A percentile compares a stretch with the other conserved stretches of the same genome.
phyloP scores from a whole-genome alignment of 2,888 invertebrate species.

The Buathra laborator region DNA sequence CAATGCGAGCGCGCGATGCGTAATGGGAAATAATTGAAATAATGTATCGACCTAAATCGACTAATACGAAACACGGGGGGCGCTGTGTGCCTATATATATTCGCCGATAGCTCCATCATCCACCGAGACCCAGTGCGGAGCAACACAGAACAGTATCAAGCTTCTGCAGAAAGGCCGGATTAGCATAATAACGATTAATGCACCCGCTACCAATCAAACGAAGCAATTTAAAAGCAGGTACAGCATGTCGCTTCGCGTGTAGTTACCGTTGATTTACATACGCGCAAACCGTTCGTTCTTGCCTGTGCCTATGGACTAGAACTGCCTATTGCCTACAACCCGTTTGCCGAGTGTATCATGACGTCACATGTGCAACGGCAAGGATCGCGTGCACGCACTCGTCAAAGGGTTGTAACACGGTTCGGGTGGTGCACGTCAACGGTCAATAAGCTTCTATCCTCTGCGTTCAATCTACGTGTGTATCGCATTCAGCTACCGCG shows the following conservation, averaged over 20 bases:
- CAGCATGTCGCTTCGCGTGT: constrained; percentile 81
- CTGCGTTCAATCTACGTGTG: constrained; percentile 66
- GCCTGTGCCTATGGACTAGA: constrained; percentile 35
- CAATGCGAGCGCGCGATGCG: constrained; percentile 57
- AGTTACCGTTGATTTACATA: constrained; percentile 83
- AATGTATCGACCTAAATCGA: constrained; percentile 69
- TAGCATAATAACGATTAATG: constrained; percentile 75
- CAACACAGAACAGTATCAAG: constrained; percentile 59
- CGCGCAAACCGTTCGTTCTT: constrained; percentile 71
- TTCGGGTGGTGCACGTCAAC: constrained; percentile 76
- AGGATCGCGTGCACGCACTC: constrained; percentile 84
- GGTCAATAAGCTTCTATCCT: constrained; percentile 79
- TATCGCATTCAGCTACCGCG: constrained; percentile 45
- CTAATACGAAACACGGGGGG: constrained; percentile 45
- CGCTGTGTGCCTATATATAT: constrained; percentile 37
- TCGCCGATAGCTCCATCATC: constrained; percentile 69
- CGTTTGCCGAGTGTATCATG: constrained; percentile 78
- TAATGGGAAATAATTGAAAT: constrained; percentile 67
- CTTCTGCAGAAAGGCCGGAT: constrained; percentile 57
- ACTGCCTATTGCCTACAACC: constrained; percentile 39
- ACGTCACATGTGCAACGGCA: constrained; percentile 81
- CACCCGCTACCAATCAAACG: constrained; percentile 80
- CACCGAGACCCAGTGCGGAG: constrained; percentile 58
- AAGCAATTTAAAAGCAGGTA: constrained; percentile 82
- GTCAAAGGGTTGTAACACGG: constrained; percentile 80